Base-by-base conservation (phyloP, 2,888 invertebrate species). In the Stenotaenia linearis region DNA sequence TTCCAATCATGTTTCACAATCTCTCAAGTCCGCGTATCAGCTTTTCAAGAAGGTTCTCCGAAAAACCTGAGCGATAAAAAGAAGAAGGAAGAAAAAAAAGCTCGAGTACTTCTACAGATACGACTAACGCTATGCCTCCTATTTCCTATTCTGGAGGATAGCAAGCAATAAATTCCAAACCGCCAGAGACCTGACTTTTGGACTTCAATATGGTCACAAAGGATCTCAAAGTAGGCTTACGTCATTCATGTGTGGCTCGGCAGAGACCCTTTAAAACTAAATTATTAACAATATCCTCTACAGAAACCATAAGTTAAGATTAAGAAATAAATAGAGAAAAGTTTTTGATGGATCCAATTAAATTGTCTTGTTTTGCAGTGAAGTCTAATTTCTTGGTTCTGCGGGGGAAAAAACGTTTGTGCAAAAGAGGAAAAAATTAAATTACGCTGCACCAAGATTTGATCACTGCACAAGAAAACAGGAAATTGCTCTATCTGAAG, bases 91-190 rank as follows among this genome's bases (percentile, higher is more conserved):
- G 32, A 32, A 32, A 32, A n/a, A n/a, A 32, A 32, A 32, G 5
- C 32, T 32, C 50, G 50, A 28, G 69, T 69, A 69, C 50, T 25
- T 69, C 69, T 69, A 69, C 69, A 69, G 69, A 69, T 69, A 69
- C 7, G 28, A 69, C 69, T 28, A 69, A 25, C 28, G 69, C 69
- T 69, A 69, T 69, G 9, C 69, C 69, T 28, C 28, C 69, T 69
- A 69, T 28, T 69, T 69, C 69, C 69, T 69, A 69, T 69, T 69
- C 69, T 69, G 23, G 69, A 69, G 69, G 69, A 28, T 69, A 28
- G 69, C 69, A 69, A 69, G 69, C 69, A 69, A 69, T 69, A 69
- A 69, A 69, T 69, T 69, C 69, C 69, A 69, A 69, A 28, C 69
- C 69, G 23, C 69, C 28, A 25, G 69, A 69, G 69, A 25, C 69